Percentiles rank a stretch among this genome's conserved stretches.
phyloP scores from a whole-genome alignment of 2,888 invertebrate genomes.

The Calliphora vomitoria region DNA sequence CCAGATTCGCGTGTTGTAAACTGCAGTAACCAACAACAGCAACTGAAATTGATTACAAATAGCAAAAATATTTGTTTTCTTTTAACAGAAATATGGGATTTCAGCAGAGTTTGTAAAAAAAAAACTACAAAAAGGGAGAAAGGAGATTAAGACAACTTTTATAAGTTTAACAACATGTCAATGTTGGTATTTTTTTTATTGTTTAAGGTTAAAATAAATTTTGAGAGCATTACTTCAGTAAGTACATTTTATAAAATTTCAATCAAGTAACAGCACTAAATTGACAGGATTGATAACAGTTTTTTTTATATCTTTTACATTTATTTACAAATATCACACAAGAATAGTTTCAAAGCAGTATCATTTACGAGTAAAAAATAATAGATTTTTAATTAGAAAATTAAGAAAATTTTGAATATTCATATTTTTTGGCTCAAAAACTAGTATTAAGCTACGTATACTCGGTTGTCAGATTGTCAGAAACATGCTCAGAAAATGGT shows the following conservation, averaged over 20 bases:
- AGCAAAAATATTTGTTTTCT: constrained; percentile 21
- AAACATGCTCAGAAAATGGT: too few relatives aligned
- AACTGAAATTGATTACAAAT: constrained; percentile 44
- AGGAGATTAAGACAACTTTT: constrained; percentile 15
- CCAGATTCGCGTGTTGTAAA: constrained; percentile 36
- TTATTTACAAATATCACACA: too few relatives aligned
- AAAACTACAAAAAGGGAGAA: neutral
- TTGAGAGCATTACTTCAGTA: neutral
- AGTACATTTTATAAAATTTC: neutral
- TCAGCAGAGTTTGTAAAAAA: neutral
- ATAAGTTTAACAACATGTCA: constrained; percentile 33
- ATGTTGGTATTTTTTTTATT: neutral
- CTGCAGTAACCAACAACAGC: neutral
- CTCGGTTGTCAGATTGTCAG: too few relatives aligned
- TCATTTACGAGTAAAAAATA: too few relatives aligned
- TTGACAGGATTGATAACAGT: neutral
- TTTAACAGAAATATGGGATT: constrained; percentile 7
- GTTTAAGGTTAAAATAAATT: constrained; percentile 30
- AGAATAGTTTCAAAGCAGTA: too few relatives aligned
- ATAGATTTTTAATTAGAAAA: too few relatives aligned
- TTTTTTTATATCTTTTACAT: neutral
- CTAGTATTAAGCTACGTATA: too few relatives aligned
- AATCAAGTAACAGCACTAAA: too few relatives aligned
- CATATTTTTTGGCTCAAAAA: too few relatives aligned
- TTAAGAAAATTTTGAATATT: too few relatives aligned